Base-by-base conservation (phyloP, 2,797 vertebrate genomes). In the Coluber constrictor region DNA sequence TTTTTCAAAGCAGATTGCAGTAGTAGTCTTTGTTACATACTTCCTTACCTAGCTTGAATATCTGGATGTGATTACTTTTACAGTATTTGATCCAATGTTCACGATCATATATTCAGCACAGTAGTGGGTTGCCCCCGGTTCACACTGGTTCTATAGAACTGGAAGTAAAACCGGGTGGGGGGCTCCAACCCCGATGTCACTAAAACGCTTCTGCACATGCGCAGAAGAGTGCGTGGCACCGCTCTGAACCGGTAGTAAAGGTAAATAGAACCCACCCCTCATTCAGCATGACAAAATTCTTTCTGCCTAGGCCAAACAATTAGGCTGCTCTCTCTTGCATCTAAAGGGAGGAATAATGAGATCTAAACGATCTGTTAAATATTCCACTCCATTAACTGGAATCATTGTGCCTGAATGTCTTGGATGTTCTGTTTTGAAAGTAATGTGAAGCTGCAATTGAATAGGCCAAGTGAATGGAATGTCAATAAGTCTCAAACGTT, bases 311-410 rank as follows among this genome's bases (percentile, higher is more conserved):
- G 0, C 59, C 60, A 12, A 47, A 79, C 20, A 43, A 79, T 79
- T 79, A 79, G 32, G 32, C 8, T 83, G 74, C 10, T 3, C 74
- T 83, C 20, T 47, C 37, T 25, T 83, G 37, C 74, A 83, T 83
- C 20, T 43, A 90, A 91, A 32, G 74, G 90, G 32, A 89, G 86
- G 93, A 94, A 91, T 95, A 95, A 96, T 55, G 93, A 93, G 94
- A 88, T 95, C 93, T 93, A 63, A 90, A 55, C 56, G 4, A 63
- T 25, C 91, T 92, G 79, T 90, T 60, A 29, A 59, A 47, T 88
- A 94, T 94, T 90, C 93, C 93, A 91, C 93, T 94, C 27, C 47
- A 51, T 29, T 11, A 27, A 37, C 60, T 90, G 92, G 94, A 95
- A 96, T 96, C 95, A 92, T 96, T 95, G 94, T 5, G 93, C 0